These are phyloP conservation scores for Graphium colonna DNA, from an alignment of 2,888 invertebrate genomes.

Conservation along the genomic window DNA sequence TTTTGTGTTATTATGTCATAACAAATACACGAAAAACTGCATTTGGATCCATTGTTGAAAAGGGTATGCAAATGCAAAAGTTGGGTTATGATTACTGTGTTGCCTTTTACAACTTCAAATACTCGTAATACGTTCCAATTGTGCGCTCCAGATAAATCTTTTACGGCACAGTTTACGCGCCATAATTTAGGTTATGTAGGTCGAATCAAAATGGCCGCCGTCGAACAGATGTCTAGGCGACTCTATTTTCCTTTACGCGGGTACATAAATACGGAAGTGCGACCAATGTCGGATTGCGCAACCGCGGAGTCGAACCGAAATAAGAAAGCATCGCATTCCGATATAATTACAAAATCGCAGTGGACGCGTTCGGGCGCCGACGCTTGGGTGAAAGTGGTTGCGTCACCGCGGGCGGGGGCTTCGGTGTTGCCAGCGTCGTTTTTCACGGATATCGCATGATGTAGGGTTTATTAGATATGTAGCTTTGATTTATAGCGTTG, in stretches of 20 bases:
- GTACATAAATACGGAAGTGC: slow-evolving; percentile 55
- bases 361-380: slow-evolving; percentile 25
- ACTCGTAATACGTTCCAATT: not conserved
- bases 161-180: not conserved
- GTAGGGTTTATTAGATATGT: no score
- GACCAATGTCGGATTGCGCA: slow-evolving; percentile 39
- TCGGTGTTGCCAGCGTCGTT: not conserved
- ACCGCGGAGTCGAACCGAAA: slow-evolving; percentile 57
- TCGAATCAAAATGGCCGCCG: slow-evolving; percentile 2
- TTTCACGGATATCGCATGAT: not conserved
- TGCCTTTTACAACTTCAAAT: no score
- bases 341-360: slow-evolving; percentile 59
- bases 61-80: not conserved
- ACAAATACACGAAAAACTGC: no score
- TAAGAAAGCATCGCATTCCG: slow-evolving; percentile 72
- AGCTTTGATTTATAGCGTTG: no score
- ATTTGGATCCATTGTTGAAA: no score
- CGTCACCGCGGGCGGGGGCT: slow-evolving; percentile 42
- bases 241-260: slow-evolving; percentile 25
- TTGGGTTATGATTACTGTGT: no score
- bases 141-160: not conserved
- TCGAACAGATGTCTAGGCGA: not conserved
- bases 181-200: slow-evolving; percentile 7
- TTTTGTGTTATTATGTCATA: no score
- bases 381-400: slow-evolving; percentile 67